Evolutionary conservation across 2,888 invertebrate genomes (phyloP), one percentile per base, ranked within the genome.

Genomic region (Pocota personata): DNA sequence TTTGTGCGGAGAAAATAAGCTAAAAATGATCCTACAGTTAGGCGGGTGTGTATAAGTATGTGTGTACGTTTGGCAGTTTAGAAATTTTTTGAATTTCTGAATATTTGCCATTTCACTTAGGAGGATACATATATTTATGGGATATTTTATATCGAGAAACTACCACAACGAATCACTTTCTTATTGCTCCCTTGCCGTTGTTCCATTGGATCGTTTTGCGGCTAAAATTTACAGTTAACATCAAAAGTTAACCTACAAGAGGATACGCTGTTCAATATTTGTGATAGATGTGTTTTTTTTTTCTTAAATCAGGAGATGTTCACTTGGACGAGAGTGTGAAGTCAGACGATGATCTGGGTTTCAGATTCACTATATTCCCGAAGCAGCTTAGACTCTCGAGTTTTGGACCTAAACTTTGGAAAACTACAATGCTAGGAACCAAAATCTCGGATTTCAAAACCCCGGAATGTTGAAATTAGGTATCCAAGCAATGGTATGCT

Each of bases 21-120:
- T 75, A 43, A 73, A 62, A 69, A 64, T 69, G 27, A 84, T 79
- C 40, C 57, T 43, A 75, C 69, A 55, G 6, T 67, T 67, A 3
- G 35, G 16, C 6, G 48, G 35, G 66, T 46, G 19, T 46, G 48
- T 32, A 55, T 55, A 48, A 43, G 40, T 69, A 55, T 55, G 55
- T 50, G 40, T 69, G 62, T 52, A 12, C 35, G 46, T n/a, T 32
- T 58, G 32, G 57, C 8, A 2, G 30, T 55, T 64, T 67, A 10
- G 14, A 27, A 55, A 21, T 50, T 64, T 24, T 57, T 52, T 27
- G n/a, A 43, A 58, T 55, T 32, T 35, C 30, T n/a, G 16, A 76
- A 62, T 40, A 62, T 75, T 52, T 48, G 52, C 35, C 35, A 16
- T 58, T 77, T 50, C 35, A 24, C 21, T 24, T 52, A 58, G 7